Conservation (phyloP, 2,888 invertebrate genomes). For the Protodeltote pygarga region DNA sequence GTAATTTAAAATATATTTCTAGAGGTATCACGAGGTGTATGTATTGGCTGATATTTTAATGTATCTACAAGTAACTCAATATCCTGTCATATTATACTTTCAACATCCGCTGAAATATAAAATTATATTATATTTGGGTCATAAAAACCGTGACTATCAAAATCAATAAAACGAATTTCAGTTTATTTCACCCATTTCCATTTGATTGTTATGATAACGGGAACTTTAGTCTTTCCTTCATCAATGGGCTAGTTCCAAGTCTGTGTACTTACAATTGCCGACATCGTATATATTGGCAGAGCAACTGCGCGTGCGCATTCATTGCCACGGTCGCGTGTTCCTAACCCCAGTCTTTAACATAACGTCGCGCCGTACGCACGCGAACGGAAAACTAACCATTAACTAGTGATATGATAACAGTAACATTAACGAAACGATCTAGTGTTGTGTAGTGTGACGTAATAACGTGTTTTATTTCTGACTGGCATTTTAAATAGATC, state of each 20-base stretch:
- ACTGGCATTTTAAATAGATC: conserved; percentile 13
- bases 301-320: conserved; percentile 55
- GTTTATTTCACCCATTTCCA: background rate
- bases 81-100: too few species aligned
- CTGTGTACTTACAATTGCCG: conserved; percentile 9
- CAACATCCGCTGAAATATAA: too few species aligned
- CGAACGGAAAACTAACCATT: conserved; percentile 19
- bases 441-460: conserved; percentile 38
- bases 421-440: conserved; percentile 15
- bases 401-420: conserved; percentile 38
- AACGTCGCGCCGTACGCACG: conserved; percentile 48
- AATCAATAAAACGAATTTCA: too few species aligned
- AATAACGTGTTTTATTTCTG: conserved; percentile 19
- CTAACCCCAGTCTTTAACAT: conserved; percentile 54
- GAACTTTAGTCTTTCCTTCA: conserved; percentile 24
- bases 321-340: conserved; percentile 61
- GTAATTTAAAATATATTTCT: too few species aligned
- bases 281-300: conserved; percentile 57
- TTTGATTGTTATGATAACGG: conserved; percentile 2
- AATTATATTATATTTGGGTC: too few species aligned
- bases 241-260: conserved; percentile 15
- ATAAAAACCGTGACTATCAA: too few species aligned
- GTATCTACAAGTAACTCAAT: too few species aligned
- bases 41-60: too few species aligned
- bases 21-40: too few species aligned